Evolutionary conservation across 2,113 vertebrate genomes (phyloP).

Genomic region (Saguinus imperator): DNA sequence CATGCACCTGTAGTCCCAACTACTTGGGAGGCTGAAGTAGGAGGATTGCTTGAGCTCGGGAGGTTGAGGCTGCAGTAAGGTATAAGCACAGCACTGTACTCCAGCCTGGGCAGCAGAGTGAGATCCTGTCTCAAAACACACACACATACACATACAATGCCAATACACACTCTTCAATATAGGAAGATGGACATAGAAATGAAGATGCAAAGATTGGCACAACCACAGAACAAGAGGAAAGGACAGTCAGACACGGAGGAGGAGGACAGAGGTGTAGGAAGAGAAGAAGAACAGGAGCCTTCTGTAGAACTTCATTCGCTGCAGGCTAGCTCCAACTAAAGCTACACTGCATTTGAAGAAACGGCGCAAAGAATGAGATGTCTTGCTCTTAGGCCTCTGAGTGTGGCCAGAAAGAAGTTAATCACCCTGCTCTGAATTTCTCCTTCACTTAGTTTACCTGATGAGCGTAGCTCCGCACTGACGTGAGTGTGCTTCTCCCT

Average conservation of each 20-base stretch:
- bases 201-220: not conserved
- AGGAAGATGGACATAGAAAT: not conserved
- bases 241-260: not conserved
- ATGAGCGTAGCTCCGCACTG: not conserved
- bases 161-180: not conserved
- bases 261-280: not conserved
- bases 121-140: too few relatives aligned
- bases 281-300: not conserved
- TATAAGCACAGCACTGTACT: too few relatives aligned
- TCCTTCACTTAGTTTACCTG: not conserved
- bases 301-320: not conserved
- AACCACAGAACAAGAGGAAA: not conserved
- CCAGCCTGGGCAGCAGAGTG: too few relatives aligned
- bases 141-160: too few relatives aligned
- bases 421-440: not conserved
- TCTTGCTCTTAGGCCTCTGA: not conserved
- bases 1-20: fast-evolving
- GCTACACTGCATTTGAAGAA: not conserved
- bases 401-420: not conserved
- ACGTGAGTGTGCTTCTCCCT: not conserved
- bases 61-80: too few relatives aligned
- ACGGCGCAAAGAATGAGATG: not conserved
- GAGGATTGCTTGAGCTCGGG: too few relatives aligned
- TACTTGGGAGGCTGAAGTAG: too few relatives aligned
- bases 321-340: not conserved